Base-by-base conservation (phyloP, 2,113 vertebrate species). In the Cyprinodon tularosa region DNA sequence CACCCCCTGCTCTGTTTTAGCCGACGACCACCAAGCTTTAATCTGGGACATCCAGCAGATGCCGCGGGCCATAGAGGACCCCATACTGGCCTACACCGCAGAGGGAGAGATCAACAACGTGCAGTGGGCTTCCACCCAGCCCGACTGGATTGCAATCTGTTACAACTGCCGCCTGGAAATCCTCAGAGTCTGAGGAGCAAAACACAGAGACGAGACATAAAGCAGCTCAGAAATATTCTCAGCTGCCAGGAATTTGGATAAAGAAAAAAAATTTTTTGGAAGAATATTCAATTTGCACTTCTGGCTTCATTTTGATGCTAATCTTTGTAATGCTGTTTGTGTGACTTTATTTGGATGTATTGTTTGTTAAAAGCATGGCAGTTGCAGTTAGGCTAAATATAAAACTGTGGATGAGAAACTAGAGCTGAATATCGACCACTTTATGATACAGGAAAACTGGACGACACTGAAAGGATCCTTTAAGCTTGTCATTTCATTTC, bases 1-100 rank as follows among this genome's bases (percentile, higher is more conserved):
- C 2, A 1, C n/a, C 6, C 38, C 20, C 38, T 64, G 2, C n/a
- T 67, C 45, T 61, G 81, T 70, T 50, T 72, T 87, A 99, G 97
- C 97, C 3, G 98, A 99, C 83, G 97, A 99, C 91, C 98, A 99
- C 92, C 98, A 99, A 95, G 98, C 98, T 65, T 95, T 99, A 87
- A 99, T 99, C 92, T 99, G 98, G 98, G 98, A 99, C 87, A 99
- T 99, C 91, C 98, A 99, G 93, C 98, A 99, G 83, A 99, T 99
- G 98, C 98, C 97, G 0, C 95, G 98, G n/a, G 97, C 97, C 89
- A 99, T 99, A 15, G 97, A 99, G 92, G 98, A 99, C 86, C 98
- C 98, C 3, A 98, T 99, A 91, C 93, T 98, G 94, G 98, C 98
- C 68, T 99, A 99, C 92, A 99, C 98, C 5, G 96, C 97, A 0